Evolutionary conservation across 2,113 vertebrate genomes (phyloP).

Genomic region (Oncorhynchus keta): DNA sequence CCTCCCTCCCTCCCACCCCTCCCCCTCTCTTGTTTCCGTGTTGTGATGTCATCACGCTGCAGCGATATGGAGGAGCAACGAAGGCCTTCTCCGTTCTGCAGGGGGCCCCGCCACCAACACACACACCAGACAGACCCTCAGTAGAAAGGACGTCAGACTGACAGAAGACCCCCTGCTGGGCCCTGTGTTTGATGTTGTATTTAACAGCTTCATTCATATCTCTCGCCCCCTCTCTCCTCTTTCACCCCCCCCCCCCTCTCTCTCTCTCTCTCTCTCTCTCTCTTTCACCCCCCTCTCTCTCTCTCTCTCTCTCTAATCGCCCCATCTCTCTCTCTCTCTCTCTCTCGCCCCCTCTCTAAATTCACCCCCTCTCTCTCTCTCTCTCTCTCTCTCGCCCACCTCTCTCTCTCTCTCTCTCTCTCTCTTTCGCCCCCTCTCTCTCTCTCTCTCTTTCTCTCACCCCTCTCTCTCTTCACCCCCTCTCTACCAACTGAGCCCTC

Average conservation of each 20-base stretch:
- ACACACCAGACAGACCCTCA: constrained; percentile 46
- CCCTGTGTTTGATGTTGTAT: constrained; percentile 62
- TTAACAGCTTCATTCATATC: constrained; percentile 26
- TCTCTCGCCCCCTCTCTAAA: background rate
- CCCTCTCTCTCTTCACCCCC: constrained; percentile 12
- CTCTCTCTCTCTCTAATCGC: no score
- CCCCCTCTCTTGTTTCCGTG: constrained; percentile 64
- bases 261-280: no score
- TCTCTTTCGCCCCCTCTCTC: background rate
- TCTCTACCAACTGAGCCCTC: no score
- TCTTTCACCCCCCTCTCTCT: no score
- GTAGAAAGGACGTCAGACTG: constrained; percentile 38
- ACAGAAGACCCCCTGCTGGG: constrained; percentile 62
- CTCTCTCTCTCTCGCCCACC: no score
- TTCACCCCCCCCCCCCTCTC: background rate
- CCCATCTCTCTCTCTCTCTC: background rate
- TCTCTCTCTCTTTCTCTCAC: constrained; percentile 14
- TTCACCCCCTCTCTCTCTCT: no score
- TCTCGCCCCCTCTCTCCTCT: constrained; percentile 9
- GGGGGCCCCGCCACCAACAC: constrained; percentile 48
- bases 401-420: no score
- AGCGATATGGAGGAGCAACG: constrained; percentile 70
- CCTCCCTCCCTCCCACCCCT: constrained; percentile 64
- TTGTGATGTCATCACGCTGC: constrained; percentile 70
- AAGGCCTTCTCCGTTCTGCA: constrained; percentile 45